Percentiles rank a stretch among this genome's conserved stretches.
Conservation (phyloP, 2,113 vertebrate species). For the Malurus alboscapulatus region DNA sequence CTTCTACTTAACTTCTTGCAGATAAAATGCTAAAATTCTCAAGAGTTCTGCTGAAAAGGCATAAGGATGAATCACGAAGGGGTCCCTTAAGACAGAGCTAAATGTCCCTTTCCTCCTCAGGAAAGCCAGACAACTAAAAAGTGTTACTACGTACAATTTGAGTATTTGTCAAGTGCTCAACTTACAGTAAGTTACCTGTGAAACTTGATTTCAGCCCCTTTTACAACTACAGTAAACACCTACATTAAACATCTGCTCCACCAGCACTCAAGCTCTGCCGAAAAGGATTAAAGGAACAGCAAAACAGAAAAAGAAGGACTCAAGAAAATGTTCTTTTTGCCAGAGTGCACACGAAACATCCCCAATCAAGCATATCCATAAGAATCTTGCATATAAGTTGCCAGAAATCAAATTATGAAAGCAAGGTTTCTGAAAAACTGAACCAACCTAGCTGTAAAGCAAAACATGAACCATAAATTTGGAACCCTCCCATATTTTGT, state of each 20-base stretch:
- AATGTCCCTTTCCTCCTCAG: background rate
- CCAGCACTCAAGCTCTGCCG: background rate
- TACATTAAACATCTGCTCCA: background rate
- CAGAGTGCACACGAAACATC: background rate
- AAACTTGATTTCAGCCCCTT: background rate
- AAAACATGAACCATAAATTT: background rate
- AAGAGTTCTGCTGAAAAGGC: background rate
- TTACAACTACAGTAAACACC: background rate
- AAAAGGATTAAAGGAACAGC: background rate
- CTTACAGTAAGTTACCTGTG: background rate
- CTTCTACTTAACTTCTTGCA: background rate
- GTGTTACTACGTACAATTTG: background rate
- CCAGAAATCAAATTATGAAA: background rate
- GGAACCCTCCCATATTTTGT: background rate
- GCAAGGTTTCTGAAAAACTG: background rate
- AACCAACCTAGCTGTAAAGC: background rate
- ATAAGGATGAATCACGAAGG: fast-evolving
- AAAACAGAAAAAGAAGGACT: background rate
- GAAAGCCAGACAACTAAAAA: background rate
- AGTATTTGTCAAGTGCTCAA: background rate
- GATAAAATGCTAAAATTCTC: background rate
- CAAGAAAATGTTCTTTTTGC: background rate
- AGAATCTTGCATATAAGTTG: background rate
- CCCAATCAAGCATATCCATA: background rate
- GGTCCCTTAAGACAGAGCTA: background rate